phyloP scores from a whole-genome alignment of 2,113 vertebrate species.

The Hemiscyllium ocellatum region DNA sequence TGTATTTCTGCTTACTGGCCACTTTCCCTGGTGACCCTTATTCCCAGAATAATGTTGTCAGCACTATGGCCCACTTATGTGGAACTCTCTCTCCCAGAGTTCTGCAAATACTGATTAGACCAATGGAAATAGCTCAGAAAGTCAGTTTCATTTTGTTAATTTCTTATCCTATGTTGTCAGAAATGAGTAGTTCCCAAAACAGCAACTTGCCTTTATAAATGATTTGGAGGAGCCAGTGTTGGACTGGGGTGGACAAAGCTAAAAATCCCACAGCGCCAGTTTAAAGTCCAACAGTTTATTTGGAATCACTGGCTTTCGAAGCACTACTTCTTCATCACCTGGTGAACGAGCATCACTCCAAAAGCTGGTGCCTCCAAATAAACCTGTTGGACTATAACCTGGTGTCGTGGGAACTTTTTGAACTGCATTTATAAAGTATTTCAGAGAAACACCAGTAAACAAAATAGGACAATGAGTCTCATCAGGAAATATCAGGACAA shows the following conservation, averaged over 20 bases:
- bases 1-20: neutral
- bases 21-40: neutral
- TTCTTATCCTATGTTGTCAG: neutral
- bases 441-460: neutral
- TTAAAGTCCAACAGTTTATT: too few relatives aligned
- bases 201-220: neutral
- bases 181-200: neutral
- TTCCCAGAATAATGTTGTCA: neutral
- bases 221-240: too few relatives aligned
- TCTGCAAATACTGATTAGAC: neutral
- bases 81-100: neutral
- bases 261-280: too few relatives aligned
- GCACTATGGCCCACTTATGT: neutral
- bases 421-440: neutral
- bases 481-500: neutral
- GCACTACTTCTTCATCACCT: too few relatives aligned
- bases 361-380: too few relatives aligned
- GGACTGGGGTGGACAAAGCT: too few relatives aligned
- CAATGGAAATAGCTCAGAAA: neutral
- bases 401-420: too few relatives aligned
- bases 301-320: too few relatives aligned
- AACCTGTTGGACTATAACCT: too few relatives aligned
- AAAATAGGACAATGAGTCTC: neutral
- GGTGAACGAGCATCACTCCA: too few relatives aligned
- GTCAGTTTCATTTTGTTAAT: neutral